These are phyloP conservation scores for Zoanthus sociatus DNA, from an alignment of 92 coral and sea anemone species.

Conservation along the genomic window DNA sequence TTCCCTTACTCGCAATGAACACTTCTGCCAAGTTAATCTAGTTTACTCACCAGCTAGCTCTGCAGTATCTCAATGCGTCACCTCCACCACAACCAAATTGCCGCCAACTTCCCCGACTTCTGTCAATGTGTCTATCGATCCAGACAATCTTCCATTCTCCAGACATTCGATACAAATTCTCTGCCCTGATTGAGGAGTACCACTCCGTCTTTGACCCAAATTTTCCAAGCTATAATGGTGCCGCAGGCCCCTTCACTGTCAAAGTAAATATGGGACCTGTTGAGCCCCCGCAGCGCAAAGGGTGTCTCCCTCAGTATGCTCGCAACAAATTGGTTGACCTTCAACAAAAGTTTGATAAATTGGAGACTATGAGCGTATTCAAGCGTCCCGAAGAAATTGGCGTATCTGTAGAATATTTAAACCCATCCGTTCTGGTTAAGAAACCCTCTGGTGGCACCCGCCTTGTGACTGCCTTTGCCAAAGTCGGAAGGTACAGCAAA, in stretches of 20 bases:
- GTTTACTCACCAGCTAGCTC: too few relatives aligned
- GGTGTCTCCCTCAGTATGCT: conserved; percentile 18
- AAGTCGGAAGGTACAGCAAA: neutral
- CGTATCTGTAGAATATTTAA: neutral
- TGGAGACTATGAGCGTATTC: conserved; percentile 38
- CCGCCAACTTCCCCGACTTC: neutral
- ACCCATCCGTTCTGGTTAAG: too few relatives aligned
- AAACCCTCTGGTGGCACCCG: too few relatives aligned
- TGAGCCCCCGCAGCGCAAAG: conserved; percentile 49
- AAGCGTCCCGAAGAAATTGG: neutral
- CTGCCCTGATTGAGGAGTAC: conserved; percentile 17
- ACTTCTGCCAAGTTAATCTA: neutral
- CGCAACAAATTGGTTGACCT: neutral
- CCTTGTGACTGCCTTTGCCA: too few relatives aligned
- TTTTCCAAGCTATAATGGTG: conserved; percentile 15
- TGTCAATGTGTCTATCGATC: conserved; percentile 22
- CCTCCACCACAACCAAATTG: neutral
- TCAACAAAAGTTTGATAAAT: conserved; percentile 45
- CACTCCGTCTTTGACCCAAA: conserved; percentile 27
- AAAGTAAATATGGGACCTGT: conserved; percentile 62
- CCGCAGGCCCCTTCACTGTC: neutral
- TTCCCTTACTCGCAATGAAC: neutral
- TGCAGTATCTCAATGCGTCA: neutral
- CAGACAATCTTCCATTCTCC: conserved; percentile 23
- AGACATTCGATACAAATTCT: neutral